Percentiles rank a stretch among this genome's conserved stretches.
phyloP scores from a whole-genome alignment of 1,140 invertebrate genomes.

The Lepidostoma basale region DNA sequence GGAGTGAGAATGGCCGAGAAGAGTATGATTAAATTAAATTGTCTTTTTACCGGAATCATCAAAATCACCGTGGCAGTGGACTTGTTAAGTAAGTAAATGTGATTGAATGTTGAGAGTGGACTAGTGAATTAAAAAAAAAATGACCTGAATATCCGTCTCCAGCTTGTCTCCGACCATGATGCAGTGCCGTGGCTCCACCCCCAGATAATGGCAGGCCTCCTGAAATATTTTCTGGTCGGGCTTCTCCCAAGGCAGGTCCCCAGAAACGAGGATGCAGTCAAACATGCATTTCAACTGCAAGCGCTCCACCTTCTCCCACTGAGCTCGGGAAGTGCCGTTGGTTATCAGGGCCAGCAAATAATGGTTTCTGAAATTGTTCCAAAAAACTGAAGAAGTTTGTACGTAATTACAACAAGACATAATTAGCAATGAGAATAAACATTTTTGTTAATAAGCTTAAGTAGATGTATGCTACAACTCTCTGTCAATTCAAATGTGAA shows the following conservation, averaged over 20 bases:
- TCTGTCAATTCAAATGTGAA: no score
- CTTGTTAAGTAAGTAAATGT: no score
- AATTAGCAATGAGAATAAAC: no score
- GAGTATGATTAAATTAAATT: no score
- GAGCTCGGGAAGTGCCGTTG: slow-evolving; percentile 81
- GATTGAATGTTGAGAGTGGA: no score
- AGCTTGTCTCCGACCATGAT: slow-evolving; percentile 87
- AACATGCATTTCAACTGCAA: slow-evolving; percentile 73
- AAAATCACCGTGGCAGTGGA: no score
- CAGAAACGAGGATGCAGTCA: slow-evolving; percentile 79
- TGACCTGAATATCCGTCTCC: slow-evolving; percentile 79
- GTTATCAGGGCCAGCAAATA: slow-evolving; percentile 80
- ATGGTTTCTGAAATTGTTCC: slow-evolving; percentile 58
- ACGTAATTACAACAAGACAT: no score
- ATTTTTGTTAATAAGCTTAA: no score
- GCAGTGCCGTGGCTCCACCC: slow-evolving; percentile 73
- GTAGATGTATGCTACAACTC: no score
- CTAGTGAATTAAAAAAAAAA: slow-evolving; percentile 13
- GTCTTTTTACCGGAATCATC: no score
- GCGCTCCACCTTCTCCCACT: slow-evolving; percentile 83
- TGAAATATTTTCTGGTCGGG: slow-evolving; percentile 79
- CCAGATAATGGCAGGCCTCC: slow-evolving; percentile 74
- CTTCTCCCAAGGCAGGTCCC: slow-evolving; percentile 84
- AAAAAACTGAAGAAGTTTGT: no score
- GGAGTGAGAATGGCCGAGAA: no score